phyloP scores from a whole-genome alignment of 2,888 invertebrate genomes.

The Clivina fossor region DNA sequence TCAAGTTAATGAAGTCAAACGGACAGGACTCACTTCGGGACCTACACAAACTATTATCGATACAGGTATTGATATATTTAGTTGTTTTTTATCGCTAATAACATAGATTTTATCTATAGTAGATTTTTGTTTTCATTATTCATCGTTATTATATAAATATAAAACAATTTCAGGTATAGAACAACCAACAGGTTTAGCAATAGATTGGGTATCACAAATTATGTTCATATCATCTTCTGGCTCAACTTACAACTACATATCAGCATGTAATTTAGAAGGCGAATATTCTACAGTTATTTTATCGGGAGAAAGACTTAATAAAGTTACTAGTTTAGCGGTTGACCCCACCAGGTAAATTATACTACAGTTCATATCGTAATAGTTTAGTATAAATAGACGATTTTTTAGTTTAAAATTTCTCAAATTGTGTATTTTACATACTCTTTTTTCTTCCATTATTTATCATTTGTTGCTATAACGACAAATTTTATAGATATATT shows the following conservation, averaged over 20 bases:
- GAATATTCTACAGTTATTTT: conserved; percentile 62
- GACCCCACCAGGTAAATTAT: conserved; percentile 60
- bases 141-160: no score
- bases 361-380: no score
- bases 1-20: conserved; percentile 73
- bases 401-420: no score
- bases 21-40: conserved; percentile 67
- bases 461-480: no score
- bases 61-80: conserved; percentile 60
- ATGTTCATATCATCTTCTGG: conserved; percentile 71
- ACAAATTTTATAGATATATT: background rate
- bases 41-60: conserved; percentile 73
- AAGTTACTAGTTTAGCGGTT: conserved; percentile 68
- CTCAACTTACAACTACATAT: conserved; percentile 58
- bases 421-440: no score
- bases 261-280: conserved; percentile 71
- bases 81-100: no score
- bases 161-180: conserved; percentile 58
- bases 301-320: conserved; percentile 50
- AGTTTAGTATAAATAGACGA: no score
- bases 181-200: conserved; percentile 70
- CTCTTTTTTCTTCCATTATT: no score
- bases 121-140: no score
- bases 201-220: conserved; percentile 80
- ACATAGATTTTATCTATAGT: no score